These are phyloP conservation scores for Typhlichthys subterraneus DNA, from an alignment of 2,797 vertebrate genomes.

Conservation along the genomic window DNA sequence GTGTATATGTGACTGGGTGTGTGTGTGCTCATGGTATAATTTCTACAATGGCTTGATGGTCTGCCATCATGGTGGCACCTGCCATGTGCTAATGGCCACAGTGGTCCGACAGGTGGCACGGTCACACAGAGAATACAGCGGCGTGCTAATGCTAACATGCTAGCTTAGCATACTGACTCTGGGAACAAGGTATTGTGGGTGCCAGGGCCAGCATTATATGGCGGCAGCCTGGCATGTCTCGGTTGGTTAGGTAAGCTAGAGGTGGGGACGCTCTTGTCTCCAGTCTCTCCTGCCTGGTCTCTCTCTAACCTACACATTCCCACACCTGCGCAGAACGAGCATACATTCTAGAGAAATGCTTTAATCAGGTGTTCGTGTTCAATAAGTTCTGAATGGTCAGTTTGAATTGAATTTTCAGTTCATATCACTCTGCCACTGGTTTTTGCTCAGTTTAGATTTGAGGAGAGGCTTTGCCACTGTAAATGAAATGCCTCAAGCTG, in stretches of 20 bases:
- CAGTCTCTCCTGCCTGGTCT: no score
- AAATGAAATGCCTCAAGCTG: not conserved
- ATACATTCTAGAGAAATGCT: not conserved
- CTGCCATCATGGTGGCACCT: constrained; percentile 41
- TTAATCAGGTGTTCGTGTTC: not conserved
- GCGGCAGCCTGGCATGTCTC: not conserved
- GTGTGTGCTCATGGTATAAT: constrained; percentile 33
- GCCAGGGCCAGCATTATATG: constrained; percentile 14
- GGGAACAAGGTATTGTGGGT: not conserved
- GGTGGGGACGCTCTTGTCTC: constrained; percentile 10
- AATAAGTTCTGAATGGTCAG: not conserved
- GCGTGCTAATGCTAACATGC: constrained; percentile 55
- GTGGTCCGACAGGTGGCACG: constrained; percentile 64
- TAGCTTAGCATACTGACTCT: constrained; percentile 42
- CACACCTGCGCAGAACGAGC: not conserved
- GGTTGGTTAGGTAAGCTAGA: constrained; percentile 7
- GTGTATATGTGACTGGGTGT: constrained; percentile 2
- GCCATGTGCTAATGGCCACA: constrained; percentile 54
- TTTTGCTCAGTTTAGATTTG: not conserved
- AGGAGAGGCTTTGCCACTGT: not conserved
- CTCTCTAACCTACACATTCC: not conserved
- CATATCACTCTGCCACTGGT: not conserved
- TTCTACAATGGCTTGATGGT: constrained; percentile 38
- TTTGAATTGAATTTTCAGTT: not conserved
- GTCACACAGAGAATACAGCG: constrained; percentile 52